Conservation (phyloP, 2,888 invertebrate genomes). For the Acholoe squamosa region DNA sequence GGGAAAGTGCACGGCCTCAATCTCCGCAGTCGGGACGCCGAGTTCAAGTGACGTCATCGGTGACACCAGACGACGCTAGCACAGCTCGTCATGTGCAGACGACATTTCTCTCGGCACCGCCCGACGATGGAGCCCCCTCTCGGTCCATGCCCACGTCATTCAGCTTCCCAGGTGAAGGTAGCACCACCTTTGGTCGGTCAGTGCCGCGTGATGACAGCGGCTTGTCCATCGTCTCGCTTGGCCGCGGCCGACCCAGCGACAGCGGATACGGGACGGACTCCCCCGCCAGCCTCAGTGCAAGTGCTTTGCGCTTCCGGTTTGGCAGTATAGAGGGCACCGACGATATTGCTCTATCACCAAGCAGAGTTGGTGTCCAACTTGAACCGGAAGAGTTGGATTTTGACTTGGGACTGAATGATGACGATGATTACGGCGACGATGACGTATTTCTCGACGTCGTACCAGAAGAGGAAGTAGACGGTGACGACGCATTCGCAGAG, state of each 20-base stretch:
- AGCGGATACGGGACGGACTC: slow-evolving; percentile 59
- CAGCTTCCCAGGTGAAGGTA: slow-evolving; percentile 7
- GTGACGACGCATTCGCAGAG: slow-evolving; percentile 38
- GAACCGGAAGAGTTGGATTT: slow-evolving; percentile 32
- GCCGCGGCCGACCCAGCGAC: slow-evolving; percentile 49
- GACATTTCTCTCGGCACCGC: background rate
- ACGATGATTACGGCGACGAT: slow-evolving; percentile 38
- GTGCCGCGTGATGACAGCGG: slow-evolving; percentile 53
- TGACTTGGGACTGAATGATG: slow-evolving; percentile 30
- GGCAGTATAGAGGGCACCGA: background rate
- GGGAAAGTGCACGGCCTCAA: slow-evolving; percentile 35
- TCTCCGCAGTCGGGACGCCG: slow-evolving; percentile 32
- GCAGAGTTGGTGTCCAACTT: background rate
- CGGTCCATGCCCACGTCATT: slow-evolving; percentile 12
- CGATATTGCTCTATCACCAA: background rate
- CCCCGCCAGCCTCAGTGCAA: slow-evolving; percentile 34
- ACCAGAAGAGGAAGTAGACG: slow-evolving; percentile 60
- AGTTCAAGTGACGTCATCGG: slow-evolving; percentile 35
- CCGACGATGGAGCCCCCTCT: background rate
- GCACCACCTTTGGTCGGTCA: background rate
- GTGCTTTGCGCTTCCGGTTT: slow-evolving; percentile 43
- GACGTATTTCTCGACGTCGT: slow-evolving; percentile 54
- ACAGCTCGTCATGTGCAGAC: slow-evolving; percentile 7
- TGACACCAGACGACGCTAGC: background rate
- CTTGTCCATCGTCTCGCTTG: slow-evolving; percentile 40